These are phyloP conservation scores for Heliconius charithonia DNA, from an alignment of 2,888 invertebrate genomes.

Conservation along the genomic window DNA sequence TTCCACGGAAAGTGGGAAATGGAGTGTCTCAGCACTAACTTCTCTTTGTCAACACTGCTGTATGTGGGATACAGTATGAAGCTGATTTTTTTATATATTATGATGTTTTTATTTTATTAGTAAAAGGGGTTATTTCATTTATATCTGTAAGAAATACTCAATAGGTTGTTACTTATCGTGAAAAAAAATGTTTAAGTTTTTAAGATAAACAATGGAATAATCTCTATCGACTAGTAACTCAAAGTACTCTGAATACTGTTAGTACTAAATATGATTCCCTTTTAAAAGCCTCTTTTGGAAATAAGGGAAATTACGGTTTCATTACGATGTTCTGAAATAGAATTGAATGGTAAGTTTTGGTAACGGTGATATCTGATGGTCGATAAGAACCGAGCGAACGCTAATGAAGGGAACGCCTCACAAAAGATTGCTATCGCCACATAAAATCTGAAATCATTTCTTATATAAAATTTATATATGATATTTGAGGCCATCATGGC, in stretches of 20 bases:
- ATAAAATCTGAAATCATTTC: slow-evolving; percentile 5
- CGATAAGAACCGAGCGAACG: slow-evolving; percentile 29
- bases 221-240: background rate
- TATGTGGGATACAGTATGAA: too few relatives aligned
- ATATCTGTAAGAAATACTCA: too few relatives aligned
- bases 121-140: too few relatives aligned
- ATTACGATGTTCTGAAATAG: slow-evolving; percentile 8
- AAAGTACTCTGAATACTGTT: background rate
- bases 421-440: slow-evolving; percentile 8
- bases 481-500: too few relatives aligned
- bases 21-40: too few relatives aligned
- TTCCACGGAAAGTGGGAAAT: too few relatives aligned
- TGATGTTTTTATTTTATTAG: too few relatives aligned
- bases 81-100: too few relatives aligned
- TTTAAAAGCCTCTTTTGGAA: background rate
- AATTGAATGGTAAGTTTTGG: slow-evolving; percentile 22
- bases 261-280: background rate
- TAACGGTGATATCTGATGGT: slow-evolving; percentile 16
- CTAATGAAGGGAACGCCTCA: slow-evolving; percentile 29
- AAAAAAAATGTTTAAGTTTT: background rate
- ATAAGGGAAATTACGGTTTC: background rate
- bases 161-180: too few relatives aligned
- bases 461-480: too few relatives aligned
- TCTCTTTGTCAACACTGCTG: too few relatives aligned
- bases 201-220: background rate